Percentiles rank a stretch among this genome's conserved stretches.
phyloP scores from a whole-genome alignment of 2,113 vertebrate species.

The Phrynocephalus versicolor region DNA sequence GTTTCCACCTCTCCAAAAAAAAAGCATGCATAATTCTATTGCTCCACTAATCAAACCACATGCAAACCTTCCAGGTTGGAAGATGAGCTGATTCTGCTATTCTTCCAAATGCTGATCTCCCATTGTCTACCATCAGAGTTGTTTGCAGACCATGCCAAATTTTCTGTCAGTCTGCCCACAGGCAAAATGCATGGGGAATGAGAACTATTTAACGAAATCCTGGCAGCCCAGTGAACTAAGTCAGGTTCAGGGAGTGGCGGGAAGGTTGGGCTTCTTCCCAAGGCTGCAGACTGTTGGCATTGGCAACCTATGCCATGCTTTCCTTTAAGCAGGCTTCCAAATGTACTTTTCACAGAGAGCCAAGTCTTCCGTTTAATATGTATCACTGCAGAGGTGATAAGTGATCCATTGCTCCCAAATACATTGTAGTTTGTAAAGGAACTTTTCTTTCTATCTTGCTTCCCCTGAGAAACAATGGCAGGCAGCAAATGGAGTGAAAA shows the following conservation, averaged over 20 bases:
- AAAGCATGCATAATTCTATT: constrained; percentile 62
- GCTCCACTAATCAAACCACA: constrained; percentile 41
- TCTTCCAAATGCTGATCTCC: constrained; percentile 42
- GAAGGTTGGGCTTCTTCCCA: constrained; percentile 37
- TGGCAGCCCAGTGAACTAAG: constrained; percentile 27
- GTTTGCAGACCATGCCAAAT: constrained; percentile 27
- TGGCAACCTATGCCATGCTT: not conserved
- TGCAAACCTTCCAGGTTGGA: constrained; percentile 28
- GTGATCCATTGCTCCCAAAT: not conserved
- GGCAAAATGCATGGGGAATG: constrained; percentile 29
- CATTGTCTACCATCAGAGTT: constrained; percentile 50
- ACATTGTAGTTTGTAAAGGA: not conserved
- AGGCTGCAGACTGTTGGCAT: constrained; percentile 27
- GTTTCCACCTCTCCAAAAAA: constrained; percentile 50
- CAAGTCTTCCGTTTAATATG: not conserved
- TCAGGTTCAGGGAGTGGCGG: constrained; percentile 20
- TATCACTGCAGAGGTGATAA: not conserved
- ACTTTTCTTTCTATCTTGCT: not conserved
- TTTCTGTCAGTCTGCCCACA: constrained; percentile 39
- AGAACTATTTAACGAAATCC: constrained; percentile 43
- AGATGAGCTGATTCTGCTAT: not conserved
- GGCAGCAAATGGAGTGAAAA: not conserved
- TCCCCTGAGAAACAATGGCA: accelerated
- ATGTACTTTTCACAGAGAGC: not conserved
- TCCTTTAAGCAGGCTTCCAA: accelerated